phyloP scores from a whole-genome alignment of 1,140 invertebrate genomes.

The Vollenhovia emeryi region DNA sequence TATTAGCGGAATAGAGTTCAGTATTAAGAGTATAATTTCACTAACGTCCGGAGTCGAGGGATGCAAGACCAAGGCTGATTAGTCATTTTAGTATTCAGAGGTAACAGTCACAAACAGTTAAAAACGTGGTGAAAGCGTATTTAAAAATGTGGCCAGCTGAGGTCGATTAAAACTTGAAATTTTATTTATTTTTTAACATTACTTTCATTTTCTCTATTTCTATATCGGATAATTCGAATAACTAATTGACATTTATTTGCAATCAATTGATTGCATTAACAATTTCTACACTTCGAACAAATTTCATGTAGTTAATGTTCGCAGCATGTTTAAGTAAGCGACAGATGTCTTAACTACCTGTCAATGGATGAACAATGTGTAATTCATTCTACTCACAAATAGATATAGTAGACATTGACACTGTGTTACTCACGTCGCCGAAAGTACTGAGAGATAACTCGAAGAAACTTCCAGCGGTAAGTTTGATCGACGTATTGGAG shows the following conservation, averaged over 20 bases:
- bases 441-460: constrained; percentile 53
- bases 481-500: constrained; percentile 56
- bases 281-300: neutral
- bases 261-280: neutral
- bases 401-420: neutral
- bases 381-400: neutral
- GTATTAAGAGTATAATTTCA: too few relatives aligned
- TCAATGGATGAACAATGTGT: neutral
- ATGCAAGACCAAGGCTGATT: too few relatives aligned
- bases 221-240: neutral
- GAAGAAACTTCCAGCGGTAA: constrained; percentile 66
- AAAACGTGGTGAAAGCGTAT: too few relatives aligned
- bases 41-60: too few relatives aligned
- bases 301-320: constrained; percentile 35
- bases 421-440: constrained; percentile 59
- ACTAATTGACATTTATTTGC: constrained; percentile 20
- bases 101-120: too few relatives aligned
- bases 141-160: too few relatives aligned
- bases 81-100: too few relatives aligned
- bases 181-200: neutral
- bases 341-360: constrained; percentile 58
- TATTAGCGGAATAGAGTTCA: too few relatives aligned
- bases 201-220: neutral
- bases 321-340: constrained; percentile 56
- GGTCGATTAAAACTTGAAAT: too few relatives aligned